A percentile compares a stretch with the other conserved stretches of the same genome.
phyloP scores from a whole-genome alignment of 2,113 vertebrate species.

The Emberiza fucata region DNA sequence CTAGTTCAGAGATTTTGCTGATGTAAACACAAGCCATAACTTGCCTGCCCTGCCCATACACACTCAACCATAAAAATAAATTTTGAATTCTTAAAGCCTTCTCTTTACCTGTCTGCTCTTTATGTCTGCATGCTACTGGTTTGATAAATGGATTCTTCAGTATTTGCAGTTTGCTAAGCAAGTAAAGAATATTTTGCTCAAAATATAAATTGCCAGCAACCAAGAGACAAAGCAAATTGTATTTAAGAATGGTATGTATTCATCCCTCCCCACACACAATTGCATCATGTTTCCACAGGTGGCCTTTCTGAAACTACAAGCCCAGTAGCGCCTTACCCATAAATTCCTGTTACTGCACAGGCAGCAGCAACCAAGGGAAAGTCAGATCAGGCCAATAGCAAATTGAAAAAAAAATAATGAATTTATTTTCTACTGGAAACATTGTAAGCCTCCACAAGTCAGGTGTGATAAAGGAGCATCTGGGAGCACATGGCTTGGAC shows the following conservation, averaged over 20 bases:
- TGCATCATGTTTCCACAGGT: not conserved
- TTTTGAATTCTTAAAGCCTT: not conserved
- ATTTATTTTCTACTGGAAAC: not conserved
- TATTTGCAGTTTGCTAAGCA: not conserved
- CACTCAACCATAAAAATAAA: not conserved
- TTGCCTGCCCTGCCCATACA: not conserved
- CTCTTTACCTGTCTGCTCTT: not conserved
- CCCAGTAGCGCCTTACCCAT: not conserved
- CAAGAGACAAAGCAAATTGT: not conserved
- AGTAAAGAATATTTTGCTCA: not conserved
- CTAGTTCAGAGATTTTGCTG: not conserved
- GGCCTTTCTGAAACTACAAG: not conserved
- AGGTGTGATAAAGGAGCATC: not conserved
- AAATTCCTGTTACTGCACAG: not conserved
- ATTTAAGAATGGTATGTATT: not conserved
- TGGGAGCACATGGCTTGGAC: not conserved
- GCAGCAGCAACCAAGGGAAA: not conserved
- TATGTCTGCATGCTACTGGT: not conserved
- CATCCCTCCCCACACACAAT: fast-evolving
- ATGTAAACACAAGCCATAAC: not conserved
- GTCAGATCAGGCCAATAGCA: not conserved
- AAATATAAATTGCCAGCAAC: not conserved
- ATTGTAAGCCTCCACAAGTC: fast-evolving
- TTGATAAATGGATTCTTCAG: not conserved
- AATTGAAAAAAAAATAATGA: not conserved